Percentiles rank a stretch among this genome's conserved stretches.
Evolutionary conservation across 1,140 invertebrate genomes (phyloP).

Genomic region (Solenopsis invicta): DNA sequence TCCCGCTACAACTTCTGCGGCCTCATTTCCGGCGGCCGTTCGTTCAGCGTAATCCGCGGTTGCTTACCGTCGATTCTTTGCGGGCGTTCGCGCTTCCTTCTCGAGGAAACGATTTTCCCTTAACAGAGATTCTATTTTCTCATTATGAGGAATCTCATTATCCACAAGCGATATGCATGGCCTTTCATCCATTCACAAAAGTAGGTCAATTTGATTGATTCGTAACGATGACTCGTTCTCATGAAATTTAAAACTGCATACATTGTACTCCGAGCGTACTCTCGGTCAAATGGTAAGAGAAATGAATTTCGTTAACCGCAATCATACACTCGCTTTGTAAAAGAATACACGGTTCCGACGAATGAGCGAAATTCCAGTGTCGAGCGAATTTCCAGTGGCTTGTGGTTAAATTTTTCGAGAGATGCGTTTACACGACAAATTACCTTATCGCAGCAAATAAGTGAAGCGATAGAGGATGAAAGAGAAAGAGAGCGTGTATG

Average conservation of each 20-base stretch:
- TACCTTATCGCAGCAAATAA: constrained; percentile 61
- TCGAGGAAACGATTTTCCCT: constrained; percentile 10
- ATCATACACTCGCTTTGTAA: not conserved
- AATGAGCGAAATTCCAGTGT: constrained; percentile 2
- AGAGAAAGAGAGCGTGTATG: not conserved
- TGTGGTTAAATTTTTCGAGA: constrained; percentile 27
- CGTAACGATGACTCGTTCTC: constrained; percentile 5
- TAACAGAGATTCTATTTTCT: constrained; percentile 53
- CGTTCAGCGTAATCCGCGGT: not conserved
- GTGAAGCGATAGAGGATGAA: not conserved
- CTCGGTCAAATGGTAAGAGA: constrained; percentile 29
- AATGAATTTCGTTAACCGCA: not conserved
- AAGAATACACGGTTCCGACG: not conserved
- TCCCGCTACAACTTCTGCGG: constrained; percentile 23
- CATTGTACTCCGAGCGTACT: constrained; percentile 20
- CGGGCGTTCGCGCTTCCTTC: not conserved
- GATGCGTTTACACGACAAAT: constrained; percentile 57
- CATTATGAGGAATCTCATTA: constrained; percentile 36
- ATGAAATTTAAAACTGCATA: constrained; percentile 14
- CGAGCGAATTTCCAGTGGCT: not conserved
- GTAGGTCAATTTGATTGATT: constrained; percentile 37
- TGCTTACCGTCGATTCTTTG: constrained; percentile 1
- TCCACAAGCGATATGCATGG: constrained; percentile 16
- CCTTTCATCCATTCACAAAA: constrained; percentile 20
- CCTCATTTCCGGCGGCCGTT: constrained; percentile 6